Evolutionary conservation across 2,797 vertebrate genomes (phyloP).

Genomic region (Mycteria americana): DNA sequence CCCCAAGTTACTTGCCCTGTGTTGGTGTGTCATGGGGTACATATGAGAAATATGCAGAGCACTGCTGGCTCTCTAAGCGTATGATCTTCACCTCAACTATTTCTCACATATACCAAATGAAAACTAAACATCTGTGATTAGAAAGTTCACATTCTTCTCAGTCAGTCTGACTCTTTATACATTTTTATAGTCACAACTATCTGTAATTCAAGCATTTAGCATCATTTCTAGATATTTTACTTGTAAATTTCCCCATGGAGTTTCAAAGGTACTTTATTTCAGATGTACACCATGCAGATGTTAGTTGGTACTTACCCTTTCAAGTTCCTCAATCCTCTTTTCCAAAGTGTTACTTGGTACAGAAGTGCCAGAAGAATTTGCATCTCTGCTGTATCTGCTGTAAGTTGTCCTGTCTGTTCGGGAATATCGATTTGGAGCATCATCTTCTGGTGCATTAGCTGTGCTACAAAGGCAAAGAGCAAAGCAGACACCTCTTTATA

Average conservation of each 20-base stretch:
- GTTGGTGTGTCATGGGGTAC: neutral
- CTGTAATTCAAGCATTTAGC: neutral
- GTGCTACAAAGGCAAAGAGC: constrained; percentile 54
- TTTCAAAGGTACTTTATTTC: neutral
- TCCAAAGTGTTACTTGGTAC: constrained; percentile 79
- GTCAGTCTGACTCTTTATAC: neutral
- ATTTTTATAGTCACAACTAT: neutral
- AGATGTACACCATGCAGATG: neutral
- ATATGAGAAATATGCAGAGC: neutral
- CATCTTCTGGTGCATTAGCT: constrained; percentile 82
- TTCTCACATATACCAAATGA: neutral
- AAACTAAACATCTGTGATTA: neutral
- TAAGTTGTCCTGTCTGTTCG: constrained; percentile 76
- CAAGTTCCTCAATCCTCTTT: constrained; percentile 92
- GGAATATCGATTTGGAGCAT: constrained; percentile 74
- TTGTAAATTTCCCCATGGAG: neutral
- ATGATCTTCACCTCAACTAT: neutral
- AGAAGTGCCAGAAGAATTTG: constrained; percentile 70
- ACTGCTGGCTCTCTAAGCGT: neutral
- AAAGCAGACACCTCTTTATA: neutral
- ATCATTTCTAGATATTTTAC: neutral
- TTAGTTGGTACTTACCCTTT: constrained; percentile 79
- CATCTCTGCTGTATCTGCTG: constrained; percentile 79
- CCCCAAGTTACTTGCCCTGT: neutral
- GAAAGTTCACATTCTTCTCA: constrained; percentile 1